Percentiles rank a stretch among this genome's conserved stretches.
phyloP scores from a whole-genome alignment of 2,888 invertebrate species.

The Hymenopus coronatus region DNA sequence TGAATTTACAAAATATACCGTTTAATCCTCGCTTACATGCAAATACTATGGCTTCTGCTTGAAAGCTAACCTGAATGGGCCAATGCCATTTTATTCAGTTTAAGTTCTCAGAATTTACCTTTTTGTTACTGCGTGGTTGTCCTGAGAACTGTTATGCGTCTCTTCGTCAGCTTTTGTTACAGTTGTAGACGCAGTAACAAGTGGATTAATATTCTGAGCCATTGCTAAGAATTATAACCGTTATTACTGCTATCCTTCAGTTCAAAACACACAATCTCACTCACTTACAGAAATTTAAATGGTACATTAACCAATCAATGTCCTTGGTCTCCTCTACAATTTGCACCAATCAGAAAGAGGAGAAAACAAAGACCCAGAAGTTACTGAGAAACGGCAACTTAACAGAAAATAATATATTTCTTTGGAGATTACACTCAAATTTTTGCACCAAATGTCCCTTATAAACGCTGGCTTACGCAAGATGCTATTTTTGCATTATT shows the following conservation, averaged over 20 bases:
- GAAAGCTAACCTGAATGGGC: background rate
- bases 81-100: background rate
- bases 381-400: background rate
- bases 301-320: slow-evolving; percentile 23
- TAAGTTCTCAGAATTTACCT: slow-evolving; percentile 54
- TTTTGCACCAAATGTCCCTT: too few relatives aligned
- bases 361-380: background rate
- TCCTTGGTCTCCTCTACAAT: background rate
- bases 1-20: background rate
- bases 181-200: slow-evolving; percentile 68
- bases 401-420: too few relatives aligned
- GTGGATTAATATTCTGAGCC: slow-evolving; percentile 87
- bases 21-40: background rate
- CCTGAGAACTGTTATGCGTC: slow-evolving; percentile 64
- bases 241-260: background rate
- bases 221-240: slow-evolving; percentile 47
- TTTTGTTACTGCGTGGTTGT: slow-evolving; percentile 89
- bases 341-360: background rate
- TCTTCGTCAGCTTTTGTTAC: slow-evolving; percentile 77
- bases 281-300: slow-evolving; percentile 14
- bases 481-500: too few relatives aligned
- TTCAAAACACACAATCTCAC: slow-evolving; percentile 10
- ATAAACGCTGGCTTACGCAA: too few relatives aligned
- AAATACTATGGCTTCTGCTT: background rate
- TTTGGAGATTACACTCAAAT: too few relatives aligned